A percentile compares a stretch with the other conserved stretches of the same genome.
These are phyloP conservation scores for Miniopterus natalensis DNA, from an alignment of 2,113 vertebrate species.

Conservation along the genomic window DNA sequence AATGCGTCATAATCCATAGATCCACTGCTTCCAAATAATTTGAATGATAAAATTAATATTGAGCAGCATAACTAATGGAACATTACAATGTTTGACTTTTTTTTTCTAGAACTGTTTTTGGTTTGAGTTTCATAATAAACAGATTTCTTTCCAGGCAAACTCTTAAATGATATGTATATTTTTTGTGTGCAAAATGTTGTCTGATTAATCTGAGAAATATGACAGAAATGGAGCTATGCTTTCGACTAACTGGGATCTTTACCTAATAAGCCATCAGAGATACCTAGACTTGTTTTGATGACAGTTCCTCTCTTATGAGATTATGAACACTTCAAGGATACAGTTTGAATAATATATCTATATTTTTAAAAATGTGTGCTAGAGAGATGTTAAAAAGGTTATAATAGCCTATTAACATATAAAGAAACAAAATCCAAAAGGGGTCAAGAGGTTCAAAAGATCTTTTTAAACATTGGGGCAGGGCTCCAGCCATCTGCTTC, in stretches of 20 bases:
- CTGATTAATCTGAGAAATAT: neutral
- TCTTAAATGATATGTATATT: neutral
- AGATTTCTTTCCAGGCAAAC: neutral
- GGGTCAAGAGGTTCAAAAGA: neutral
- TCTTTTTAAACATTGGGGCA: no score
- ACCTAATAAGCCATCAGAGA: neutral
- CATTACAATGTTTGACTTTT: neutral
- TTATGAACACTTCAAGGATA: neutral
- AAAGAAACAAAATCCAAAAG: neutral
- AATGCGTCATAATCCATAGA: neutral
- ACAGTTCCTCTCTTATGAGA: neutral
- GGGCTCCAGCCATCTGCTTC: rapidly evolving
- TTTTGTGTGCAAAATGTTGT: neutral
- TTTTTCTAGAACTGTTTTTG: neutral
- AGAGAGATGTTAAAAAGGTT: neutral
- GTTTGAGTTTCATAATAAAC: neutral
- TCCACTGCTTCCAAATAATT: neutral
- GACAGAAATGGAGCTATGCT: neutral
- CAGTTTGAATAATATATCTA: neutral
- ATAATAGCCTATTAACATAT: neutral
- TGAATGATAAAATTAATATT: neutral
- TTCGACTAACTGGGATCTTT: neutral
- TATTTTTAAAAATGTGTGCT: neutral
- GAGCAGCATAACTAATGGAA: neutral
- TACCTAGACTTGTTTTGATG: neutral